Evolutionary conservation across 2,888 invertebrate genomes (phyloP), one percentile per base, ranked within the genome.

Genomic region (Geophilus truncorum): DNA sequence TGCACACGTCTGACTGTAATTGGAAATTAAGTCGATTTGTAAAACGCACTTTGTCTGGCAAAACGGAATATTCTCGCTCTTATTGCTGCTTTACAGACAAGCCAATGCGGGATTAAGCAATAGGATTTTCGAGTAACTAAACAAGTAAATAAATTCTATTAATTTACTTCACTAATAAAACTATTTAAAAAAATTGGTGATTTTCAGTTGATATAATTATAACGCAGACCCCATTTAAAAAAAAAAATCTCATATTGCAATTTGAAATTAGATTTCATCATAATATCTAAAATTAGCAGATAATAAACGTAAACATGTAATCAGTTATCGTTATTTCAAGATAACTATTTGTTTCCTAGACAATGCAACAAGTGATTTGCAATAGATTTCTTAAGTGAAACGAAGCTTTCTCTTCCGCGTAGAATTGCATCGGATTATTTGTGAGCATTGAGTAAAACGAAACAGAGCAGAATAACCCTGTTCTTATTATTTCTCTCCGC

Each of bases 331-430:
- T 25, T 70, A 70, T 23, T 0, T 25, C 28, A 28, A 5, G 2
- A 25, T 25, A 23, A n/a, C 15, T 45, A n/a, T 62, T 70, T 25
- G 25, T 28, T 70, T 70, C 18, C 18, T 25, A 62, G 3, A 1
- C 2, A 70, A 70, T n/a, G 0, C 23, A 15, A 15, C 7, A n/a
- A 28, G 15, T 25, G 28, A 70, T 70, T 70, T 70, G 70, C 70
- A 70, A 70, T 70, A 70, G 70, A 70, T 70, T 70, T 70, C 70
- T 70, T 70, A 70, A 70, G 70, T 70, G 70, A 70, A 70, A 70
- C 70, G 70, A 70, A 70, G 70, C 70, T 51, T 70, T 70, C 70
- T 28, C 25, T 70, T 70, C 70, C 70, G 70, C 70, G 70, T 70
- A 70, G 70, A 70, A 70, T 70, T 70, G 70, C 70, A 70, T 70